Evolutionary conservation across 2,113 vertebrate genomes (phyloP), one percentile per base, ranked within the genome.

Genomic region (Machaerirhynchus nigripectus): DNA sequence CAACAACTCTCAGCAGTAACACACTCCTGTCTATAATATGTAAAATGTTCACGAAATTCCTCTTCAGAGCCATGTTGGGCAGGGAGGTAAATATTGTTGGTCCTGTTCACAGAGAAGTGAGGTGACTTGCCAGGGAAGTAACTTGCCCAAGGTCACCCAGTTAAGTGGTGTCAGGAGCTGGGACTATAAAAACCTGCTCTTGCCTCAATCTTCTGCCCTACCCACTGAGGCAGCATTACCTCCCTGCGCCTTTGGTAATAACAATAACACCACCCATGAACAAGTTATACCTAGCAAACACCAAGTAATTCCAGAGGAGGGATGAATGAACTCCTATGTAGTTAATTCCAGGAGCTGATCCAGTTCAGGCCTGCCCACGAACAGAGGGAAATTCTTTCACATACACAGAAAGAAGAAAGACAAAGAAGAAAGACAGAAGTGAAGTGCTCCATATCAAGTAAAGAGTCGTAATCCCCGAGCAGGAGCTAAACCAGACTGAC

Each of bases 211-310:
- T 46, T 55, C 59, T 74, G 91, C 82, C 82, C 88, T 90, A 31
- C 64, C 85, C 88, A 84, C 60, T 23, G 44, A 59, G 44, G 74
- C 52, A 92, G 63, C 19, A 67, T 63, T 39, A 73, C 78, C 56
- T 93, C 60, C 82, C 76, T n/a, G 67, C 75, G 80, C 64, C 82
- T 63, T n/a, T 30, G 52, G 47, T 35, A 86, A 71, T 28, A 76
- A 57, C 46, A 77, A 70, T 76, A 87, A 69, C 97, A 97, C 95
- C 96, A 85, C 89, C 91, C 74, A 74, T 96, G 96, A 98, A 94
- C 96, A 96, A 97, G 98, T 92, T 91, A 64, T 42, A 90, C 94
- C 86, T 50, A 93, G 68, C 87, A 93, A 96, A 93, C 95, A 96
- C 84, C 75, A 74, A 88, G 95, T 90, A 59, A 95, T 60, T 63